These are phyloP conservation scores for Lipophrys pholis DNA, from an alignment of 2,113 vertebrate species.

Conservation along the genomic window DNA sequence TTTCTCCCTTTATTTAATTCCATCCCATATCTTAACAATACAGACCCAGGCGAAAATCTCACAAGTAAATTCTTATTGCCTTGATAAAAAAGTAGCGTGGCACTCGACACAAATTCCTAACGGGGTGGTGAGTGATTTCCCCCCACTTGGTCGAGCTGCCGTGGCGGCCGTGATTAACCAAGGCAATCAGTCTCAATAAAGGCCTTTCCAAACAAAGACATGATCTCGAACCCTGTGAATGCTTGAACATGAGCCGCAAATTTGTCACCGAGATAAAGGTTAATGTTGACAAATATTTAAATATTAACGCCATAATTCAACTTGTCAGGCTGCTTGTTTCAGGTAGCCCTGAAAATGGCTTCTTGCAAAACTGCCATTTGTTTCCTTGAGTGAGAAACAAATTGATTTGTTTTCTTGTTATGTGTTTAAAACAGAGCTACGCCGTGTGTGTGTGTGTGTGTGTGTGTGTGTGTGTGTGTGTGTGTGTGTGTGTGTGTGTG, in stretches of 20 bases:
- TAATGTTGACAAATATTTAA: conserved; percentile 86
- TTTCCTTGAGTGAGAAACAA: conserved; percentile 68
- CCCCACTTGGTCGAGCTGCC: conserved; percentile 50
- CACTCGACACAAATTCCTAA: conserved; percentile 14
- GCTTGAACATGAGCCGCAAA: conserved; percentile 74
- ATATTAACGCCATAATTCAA: conserved; percentile 84
- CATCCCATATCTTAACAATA: background rate
- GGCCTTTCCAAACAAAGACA: conserved; percentile 77
- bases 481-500: conserved; percentile 8
- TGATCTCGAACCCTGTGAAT: conserved; percentile 68
- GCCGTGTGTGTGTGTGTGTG: background rate
- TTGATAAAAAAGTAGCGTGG: conserved; percentile 12
- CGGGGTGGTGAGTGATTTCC: background rate
- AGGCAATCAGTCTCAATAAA: conserved; percentile 83
- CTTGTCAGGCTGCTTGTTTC: conserved; percentile 81
- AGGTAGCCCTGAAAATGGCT: conserved; percentile 71
- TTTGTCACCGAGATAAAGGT: conserved; percentile 83
- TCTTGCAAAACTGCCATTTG: conserved; percentile 74
- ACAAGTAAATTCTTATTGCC: conserved; percentile 1
- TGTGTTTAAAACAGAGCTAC: conserved; percentile 45
- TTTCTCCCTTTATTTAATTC: background rate
- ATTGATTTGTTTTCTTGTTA: conserved; percentile 74
- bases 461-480: conserved; percentile 10
- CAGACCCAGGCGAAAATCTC: background rate
- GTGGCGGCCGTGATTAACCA: conserved; percentile 76